Evolutionary conservation across 2,888 invertebrate genomes (phyloP).

Genomic region (Priocnemis perturbator): DNA sequence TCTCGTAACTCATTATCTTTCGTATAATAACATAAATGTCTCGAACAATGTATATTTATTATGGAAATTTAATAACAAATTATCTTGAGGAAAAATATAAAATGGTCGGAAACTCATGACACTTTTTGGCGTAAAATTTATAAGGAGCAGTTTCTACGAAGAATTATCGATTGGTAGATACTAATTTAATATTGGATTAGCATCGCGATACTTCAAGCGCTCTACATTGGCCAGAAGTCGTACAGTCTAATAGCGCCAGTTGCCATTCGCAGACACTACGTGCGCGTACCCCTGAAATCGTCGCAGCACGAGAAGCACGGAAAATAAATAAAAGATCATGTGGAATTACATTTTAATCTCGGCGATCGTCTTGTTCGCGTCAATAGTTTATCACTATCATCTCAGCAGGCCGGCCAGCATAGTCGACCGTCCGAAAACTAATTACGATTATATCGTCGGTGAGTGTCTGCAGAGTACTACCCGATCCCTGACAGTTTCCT

Average conservation of each 20-base stretch:
- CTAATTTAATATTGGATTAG: constrained; percentile 7
- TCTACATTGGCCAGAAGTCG: too few relatives aligned
- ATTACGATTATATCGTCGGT: constrained; percentile 72
- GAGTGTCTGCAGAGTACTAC: constrained; percentile 34
- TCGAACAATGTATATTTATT: too few relatives aligned
- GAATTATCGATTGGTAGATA: neutral
- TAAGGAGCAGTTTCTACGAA: too few relatives aligned
- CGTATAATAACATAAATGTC: too few relatives aligned
- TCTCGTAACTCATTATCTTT: too few relatives aligned
- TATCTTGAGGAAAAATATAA: too few relatives aligned
- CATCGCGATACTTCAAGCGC: neutral
- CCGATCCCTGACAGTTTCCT: neutral
- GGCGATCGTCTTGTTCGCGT: constrained; percentile 54
- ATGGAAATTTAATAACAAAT: too few relatives aligned
- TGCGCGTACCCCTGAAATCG: neutral
- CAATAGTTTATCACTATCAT: constrained; percentile 65
- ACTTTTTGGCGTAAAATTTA: too few relatives aligned
- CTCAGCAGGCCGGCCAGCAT: constrained; percentile 62
- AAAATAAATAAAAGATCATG: constrained; percentile 47
- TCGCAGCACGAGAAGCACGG: too few relatives aligned
- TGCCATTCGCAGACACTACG: constrained; percentile 1
- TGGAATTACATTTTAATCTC: constrained; percentile 66
- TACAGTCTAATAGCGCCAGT: neutral
- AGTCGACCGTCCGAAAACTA: constrained; percentile 58
- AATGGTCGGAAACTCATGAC: too few relatives aligned